Percentiles rank a stretch among this genome's conserved stretches.
Conservation (phyloP, 2,888 invertebrate genomes). For the Ormyrus pomaceus region DNA sequence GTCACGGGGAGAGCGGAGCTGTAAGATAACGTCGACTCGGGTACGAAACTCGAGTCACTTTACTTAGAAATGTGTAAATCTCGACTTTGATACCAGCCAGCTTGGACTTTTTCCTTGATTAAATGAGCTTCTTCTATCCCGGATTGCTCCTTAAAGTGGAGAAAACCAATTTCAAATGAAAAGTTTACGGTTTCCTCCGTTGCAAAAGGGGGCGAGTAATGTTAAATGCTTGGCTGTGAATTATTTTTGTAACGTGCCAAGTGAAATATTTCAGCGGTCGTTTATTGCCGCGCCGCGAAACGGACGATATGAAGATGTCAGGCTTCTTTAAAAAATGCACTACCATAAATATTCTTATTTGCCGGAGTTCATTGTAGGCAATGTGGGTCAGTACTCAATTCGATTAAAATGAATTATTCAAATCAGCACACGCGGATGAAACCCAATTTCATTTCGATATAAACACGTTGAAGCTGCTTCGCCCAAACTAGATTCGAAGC, state of each 20-base stretch:
- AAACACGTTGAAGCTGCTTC: slow-evolving; percentile 5
- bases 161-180: no score
- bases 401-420: slow-evolving; percentile 51
- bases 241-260: no score
- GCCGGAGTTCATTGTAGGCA: slow-evolving; percentile 1
- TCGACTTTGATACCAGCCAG: slow-evolving; percentile 9
- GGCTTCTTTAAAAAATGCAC: slow-evolving; percentile 2
- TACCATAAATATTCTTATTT: background rate
- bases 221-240: no score
- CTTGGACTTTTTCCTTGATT: slow-evolving; percentile 6
- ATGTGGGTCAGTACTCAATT: slow-evolving; percentile 39
- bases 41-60: slow-evolving; percentile 13
- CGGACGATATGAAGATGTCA: no score
- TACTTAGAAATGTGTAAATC: slow-evolving; percentile 17
- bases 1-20: background rate
- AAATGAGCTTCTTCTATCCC: background rate
- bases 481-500: background rate
- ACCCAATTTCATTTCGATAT: slow-evolving; percentile 28
- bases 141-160: no score
- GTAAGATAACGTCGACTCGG: slow-evolving; percentile 18
- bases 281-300: no score
- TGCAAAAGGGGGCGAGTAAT: no score
- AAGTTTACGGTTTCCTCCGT: no score
- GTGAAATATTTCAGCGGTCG: no score
- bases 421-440: slow-evolving; percentile 17